Evolutionary conservation across 2,888 invertebrate genomes (phyloP).

Genomic region (Helleia helle): DNA sequence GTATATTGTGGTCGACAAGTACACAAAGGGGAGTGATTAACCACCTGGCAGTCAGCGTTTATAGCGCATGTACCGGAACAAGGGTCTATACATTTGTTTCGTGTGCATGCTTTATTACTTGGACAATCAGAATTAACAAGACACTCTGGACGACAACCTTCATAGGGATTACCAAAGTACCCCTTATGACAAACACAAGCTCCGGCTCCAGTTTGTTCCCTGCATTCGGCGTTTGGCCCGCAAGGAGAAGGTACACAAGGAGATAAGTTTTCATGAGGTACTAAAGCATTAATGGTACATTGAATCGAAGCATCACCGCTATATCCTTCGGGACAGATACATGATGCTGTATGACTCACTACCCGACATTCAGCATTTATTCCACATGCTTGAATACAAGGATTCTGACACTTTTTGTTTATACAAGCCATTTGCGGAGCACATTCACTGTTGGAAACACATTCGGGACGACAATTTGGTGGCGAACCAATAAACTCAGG

Average conservation of each 20-base stretch:
- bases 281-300: constrained; percentile 53
- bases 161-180: constrained; percentile 86
- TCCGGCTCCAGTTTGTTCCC: constrained; percentile 71
- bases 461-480: constrained; percentile 83
- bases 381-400: constrained; percentile 83
- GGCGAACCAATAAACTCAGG: constrained; percentile 79
- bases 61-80: constrained; percentile 85
- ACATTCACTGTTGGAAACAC: constrained; percentile 82
- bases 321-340: constrained; percentile 79
- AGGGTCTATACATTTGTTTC: constrained; percentile 83
- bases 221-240: constrained; percentile 77
- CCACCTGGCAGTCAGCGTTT: constrained; percentile 83
- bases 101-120: constrained; percentile 79
- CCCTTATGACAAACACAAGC: constrained; percentile 81
- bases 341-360: constrained; percentile 82
- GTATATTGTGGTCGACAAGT: constrained; percentile 78
- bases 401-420: constrained; percentile 84
- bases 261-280: constrained; percentile 42
- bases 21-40: constrained; percentile 80
- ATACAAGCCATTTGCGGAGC: constrained; percentile 79
- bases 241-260: constrained; percentile 78
- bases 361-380: constrained; percentile 83
- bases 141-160: constrained; percentile 84
- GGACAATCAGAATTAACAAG: constrained; percentile 81
- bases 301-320: constrained; percentile 83